Percentiles rank a stretch among this genome's conserved stretches.
Evolutionary conservation across 2,113 vertebrate genomes (phyloP).

Genomic region (Prionailurus viverrinus): DNA sequence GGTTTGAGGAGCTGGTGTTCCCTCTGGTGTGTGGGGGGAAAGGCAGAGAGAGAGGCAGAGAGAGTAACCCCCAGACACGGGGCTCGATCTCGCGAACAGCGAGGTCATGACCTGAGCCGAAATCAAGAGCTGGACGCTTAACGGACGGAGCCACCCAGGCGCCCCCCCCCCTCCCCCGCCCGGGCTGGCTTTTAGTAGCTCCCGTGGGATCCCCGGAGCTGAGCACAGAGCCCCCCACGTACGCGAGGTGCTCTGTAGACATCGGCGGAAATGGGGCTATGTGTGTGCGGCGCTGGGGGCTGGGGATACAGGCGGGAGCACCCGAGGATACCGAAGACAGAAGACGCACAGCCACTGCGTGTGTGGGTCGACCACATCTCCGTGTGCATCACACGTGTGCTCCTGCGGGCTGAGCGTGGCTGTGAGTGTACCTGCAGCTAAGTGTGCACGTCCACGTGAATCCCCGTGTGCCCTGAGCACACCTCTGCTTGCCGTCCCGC

Average conservation of each 20-base stretch:
- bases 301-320: background rate
- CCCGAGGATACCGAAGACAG: background rate
- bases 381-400: background rate
- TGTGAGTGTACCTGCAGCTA: no score
- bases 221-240: background rate
- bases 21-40: background rate
- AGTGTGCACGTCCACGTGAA: background rate
- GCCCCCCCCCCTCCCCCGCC: no score
- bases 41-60: no score
- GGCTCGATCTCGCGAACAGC: no score
- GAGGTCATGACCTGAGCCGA: no score
- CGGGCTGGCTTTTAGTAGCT: accelerated
- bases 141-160: no score
- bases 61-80: no score
- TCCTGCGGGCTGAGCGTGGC: background rate
- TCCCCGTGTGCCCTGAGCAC: background rate
- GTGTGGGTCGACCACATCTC: background rate
- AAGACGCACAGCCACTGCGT: background rate
- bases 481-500: background rate
- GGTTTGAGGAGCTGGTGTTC: background rate
- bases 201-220: background rate
- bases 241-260: background rate
- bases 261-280: no score
- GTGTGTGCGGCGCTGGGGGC: background rate
- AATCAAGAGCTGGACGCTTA: no score